phyloP scores from a whole-genome alignment of 2,113 vertebrate genomes.

The Leuciscus idus region DNA sequence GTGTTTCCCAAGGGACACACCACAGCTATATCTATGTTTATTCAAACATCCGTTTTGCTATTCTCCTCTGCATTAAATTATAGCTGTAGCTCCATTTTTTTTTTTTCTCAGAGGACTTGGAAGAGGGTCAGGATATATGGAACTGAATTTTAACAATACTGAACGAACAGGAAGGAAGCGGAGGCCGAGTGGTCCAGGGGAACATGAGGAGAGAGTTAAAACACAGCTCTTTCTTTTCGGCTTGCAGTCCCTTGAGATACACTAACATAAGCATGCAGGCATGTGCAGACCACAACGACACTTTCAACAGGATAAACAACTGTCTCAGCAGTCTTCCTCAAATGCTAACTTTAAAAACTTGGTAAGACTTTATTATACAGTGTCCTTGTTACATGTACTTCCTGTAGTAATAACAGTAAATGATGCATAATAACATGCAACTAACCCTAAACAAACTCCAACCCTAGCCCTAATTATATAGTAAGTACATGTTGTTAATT shows the following conservation, averaged over 20 bases:
- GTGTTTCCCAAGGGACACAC: slow-evolving; percentile 13
- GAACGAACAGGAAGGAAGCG: slow-evolving; percentile 28
- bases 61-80: not conserved
- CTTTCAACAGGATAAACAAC: not conserved
- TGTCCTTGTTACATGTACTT: too few species aligned
- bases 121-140: slow-evolving; percentile 31
- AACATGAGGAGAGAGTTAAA: not conserved
- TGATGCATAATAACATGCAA: too few species aligned
- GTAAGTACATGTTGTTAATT: too few species aligned
- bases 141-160: slow-evolving; percentile 28
- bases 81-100: not conserved
- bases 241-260: not conserved
- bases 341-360: not conserved
- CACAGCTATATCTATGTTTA: not conserved
- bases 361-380: too few species aligned
- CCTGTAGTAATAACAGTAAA: too few species aligned
- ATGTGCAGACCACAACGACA: not conserved
- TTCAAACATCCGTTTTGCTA: not conserved
- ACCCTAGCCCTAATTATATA: too few species aligned
- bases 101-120: not conserved
- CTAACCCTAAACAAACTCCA: too few species aligned
- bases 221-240: not conserved
- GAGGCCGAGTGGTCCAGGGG: not conserved
- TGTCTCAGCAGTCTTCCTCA: not conserved
- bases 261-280: not conserved